Evolutionary conservation across 2,797 vertebrate species (phyloP), one percentile per base, ranked within the genome.

Genomic region (Epinephelus awoara): DNA sequence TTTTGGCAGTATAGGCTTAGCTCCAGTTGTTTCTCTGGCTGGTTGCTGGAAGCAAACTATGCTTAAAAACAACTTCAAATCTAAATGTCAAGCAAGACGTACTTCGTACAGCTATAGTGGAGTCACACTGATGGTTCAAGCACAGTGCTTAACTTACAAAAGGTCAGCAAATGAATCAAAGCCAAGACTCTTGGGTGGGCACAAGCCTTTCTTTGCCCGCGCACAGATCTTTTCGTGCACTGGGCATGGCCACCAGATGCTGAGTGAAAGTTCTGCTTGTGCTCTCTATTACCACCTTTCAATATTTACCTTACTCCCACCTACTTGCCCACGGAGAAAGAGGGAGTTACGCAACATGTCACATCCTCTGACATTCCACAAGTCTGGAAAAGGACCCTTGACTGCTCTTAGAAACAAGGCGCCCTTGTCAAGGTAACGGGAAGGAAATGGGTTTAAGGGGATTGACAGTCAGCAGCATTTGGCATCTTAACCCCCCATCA

Each of bases 271-370:
- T 59, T 84, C 56, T 75, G 67, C 80, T 59, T 82, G 67, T n/a
- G 10, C 50, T 72, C 76, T 80, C 76, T 27, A 27, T 72, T 68
- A 68, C 75, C 38, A 55, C 42, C 58, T 67, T 79, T 70, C 72
- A 81, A 55, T 86, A 84, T 90, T 91, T 88, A 92, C 90, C 80
- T 89, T 79, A 80, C 84, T 88, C 76, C 81, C 56, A 74, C 75
- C 57, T 56, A 68, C 61, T 83, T 64, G 57, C 54, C 69, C 72
- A 59, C 56, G 75, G 72, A 61, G 64, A 80, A 82, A 80, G 64
- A 65, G 76, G 76, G 83, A 59, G 78, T 94, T 93, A 89, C 57
- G 76, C 79, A 93, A 94, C 86, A 83, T 72, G 75, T 82, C 81
- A 87, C 85, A 85, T 88, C 87, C 77, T 83, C 82, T 79, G 77